Evolutionary conservation across 2,113 vertebrate genomes (phyloP).

Genomic region (Parus major): DNA sequence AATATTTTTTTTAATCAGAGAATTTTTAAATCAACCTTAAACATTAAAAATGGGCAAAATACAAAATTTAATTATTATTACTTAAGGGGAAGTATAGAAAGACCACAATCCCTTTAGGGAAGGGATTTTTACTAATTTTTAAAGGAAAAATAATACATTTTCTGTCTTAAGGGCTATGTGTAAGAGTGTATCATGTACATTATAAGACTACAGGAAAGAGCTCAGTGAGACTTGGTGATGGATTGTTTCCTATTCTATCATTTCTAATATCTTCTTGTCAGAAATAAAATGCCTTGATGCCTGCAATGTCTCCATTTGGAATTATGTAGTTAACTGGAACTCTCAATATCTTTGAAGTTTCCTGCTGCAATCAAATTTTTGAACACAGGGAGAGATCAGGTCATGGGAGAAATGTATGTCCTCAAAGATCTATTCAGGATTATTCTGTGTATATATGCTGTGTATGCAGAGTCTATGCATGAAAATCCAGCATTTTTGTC

Average conservation of each 20-base stretch:
- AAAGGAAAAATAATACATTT: background rate
- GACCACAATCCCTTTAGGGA: background rate
- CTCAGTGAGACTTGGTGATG: background rate
- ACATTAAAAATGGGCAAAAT: background rate
- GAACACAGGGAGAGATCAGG: background rate
- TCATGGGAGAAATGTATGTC: background rate
- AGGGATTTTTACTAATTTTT: background rate
- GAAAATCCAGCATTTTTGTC: slow-evolving; percentile 29
- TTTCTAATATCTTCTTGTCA: background rate
- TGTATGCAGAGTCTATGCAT: background rate
- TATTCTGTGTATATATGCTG: background rate
- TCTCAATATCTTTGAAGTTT: background rate
- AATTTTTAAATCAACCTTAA: background rate
- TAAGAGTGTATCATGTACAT: background rate
- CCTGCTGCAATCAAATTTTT: background rate
- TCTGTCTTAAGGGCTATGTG: background rate
- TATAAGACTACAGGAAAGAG: background rate
- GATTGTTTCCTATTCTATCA: background rate
- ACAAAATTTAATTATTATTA: background rate
- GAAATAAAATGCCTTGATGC: background rate
- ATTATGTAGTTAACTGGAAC: background rate
- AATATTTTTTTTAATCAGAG: background rate
- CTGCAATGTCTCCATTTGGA: background rate
- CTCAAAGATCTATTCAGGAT: background rate
- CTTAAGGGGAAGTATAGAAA: background rate